These are phyloP conservation scores for Didymodactylos carnosus DNA, from an alignment of 2,888 invertebrate genomes.

Conservation along the genomic window DNA sequence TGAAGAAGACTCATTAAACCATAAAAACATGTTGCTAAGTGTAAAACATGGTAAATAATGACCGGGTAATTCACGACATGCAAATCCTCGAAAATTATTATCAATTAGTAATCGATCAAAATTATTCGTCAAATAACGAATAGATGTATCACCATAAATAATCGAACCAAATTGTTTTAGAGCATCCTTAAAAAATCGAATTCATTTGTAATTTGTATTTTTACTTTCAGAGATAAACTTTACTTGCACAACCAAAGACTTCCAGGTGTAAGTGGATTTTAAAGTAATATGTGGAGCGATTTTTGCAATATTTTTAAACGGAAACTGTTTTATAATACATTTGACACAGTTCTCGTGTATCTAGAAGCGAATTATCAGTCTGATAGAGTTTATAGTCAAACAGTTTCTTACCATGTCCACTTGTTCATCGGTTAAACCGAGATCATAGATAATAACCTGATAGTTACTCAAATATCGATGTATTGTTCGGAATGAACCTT, in stretches of 20 bases:
- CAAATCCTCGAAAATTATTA: neutral
- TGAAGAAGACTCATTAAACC: neutral
- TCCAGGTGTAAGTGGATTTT: neutral
- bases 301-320: neutral
- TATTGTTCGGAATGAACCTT: neutral
- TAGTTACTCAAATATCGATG: neutral
- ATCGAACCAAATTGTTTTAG: neutral
- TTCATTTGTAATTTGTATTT: neutral
- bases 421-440: neutral
- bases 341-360: neutral
- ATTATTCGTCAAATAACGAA: neutral
- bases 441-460: neutral
- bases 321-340: neutral
- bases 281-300: neutral
- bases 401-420: neutral
- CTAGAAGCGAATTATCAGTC: neutral
- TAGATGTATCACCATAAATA: conserved; percentile 1
- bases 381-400: no score
- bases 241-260: neutral
- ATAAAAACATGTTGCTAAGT: neutral
- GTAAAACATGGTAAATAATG: conserved; percentile 1
- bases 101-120: neutral
- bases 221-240: neutral
- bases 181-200: neutral
- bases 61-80: neutral